Evolutionary conservation across 2,113 vertebrate genomes (phyloP).

Genomic region (Bujurquina vittata): DNA sequence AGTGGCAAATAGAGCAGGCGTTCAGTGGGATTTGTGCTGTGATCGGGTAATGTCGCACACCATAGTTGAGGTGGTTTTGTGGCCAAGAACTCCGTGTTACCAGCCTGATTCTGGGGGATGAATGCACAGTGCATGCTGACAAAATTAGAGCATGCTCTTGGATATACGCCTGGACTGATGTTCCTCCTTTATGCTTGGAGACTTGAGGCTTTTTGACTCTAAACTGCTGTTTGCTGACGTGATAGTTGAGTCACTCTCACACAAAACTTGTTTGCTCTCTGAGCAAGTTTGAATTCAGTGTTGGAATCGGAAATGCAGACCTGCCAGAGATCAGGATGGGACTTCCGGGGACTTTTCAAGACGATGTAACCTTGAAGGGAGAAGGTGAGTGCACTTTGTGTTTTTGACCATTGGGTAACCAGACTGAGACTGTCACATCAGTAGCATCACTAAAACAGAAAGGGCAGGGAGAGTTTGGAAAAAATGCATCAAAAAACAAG

Average conservation of each 20-base stretch:
- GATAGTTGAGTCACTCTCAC: neutral
- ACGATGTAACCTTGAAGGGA: neutral
- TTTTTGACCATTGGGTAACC: neutral
- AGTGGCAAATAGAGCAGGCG: neutral
- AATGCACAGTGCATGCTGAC: neutral
- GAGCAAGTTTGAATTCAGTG: neutral
- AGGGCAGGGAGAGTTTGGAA: too few relatives aligned
- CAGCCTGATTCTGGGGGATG: too few relatives aligned
- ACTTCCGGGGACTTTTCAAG: neutral
- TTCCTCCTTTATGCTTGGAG: neutral
- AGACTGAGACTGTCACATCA: neutral
- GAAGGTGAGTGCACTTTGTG: neutral
- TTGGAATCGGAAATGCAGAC: neutral
- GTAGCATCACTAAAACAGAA: neutral
- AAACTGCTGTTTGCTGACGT: neutral
- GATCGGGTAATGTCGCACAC: too few relatives aligned
- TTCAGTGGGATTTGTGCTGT: neutral
- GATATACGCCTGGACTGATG: too few relatives aligned
- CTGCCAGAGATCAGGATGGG: neutral
- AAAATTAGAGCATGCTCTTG: neutral
- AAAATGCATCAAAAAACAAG: too few relatives aligned
- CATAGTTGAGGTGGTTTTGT: too few relatives aligned
- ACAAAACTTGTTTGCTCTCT: neutral
- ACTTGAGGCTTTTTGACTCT: neutral
- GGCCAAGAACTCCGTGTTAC: too few relatives aligned